Base-by-base conservation (phyloP, 2,797 vertebrate genomes). In the Periophthalmus magnuspinnatus region DNA sequence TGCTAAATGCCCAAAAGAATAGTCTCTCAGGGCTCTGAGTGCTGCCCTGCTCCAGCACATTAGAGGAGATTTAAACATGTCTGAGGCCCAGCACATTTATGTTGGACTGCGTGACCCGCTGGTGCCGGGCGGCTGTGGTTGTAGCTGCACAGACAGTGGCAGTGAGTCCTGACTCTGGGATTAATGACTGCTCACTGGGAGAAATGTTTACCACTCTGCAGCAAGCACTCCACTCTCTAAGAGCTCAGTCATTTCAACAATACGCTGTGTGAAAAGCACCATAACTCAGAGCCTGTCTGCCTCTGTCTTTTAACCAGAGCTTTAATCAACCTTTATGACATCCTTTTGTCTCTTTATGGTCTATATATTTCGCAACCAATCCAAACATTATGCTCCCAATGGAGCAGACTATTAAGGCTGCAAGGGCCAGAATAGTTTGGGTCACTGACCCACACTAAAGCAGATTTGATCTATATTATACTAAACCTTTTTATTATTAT, bases 311-410 rank as follows among this genome's bases (percentile, higher is more conserved):
- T 94, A 94, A 94, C 89, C 90, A 82, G 85, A 88, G 88, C 90
- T 93, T 94, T 94, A 94, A 94, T 93, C 93, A 94, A 93, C 89
- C 85, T 94, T 94, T 94, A 94, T 94, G 93, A 93, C 93, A 92
- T 91, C 89, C 93, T 89, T 93, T 93, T 94, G 91, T 94, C 91
- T 92, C 90, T 94, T 94, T 94, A 94, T 93, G 91, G 94, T 90
- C 92, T 87, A 94, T 94, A 94, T 94, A 94, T 94, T 93, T 93
- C 85, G 87, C 81, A 84, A 91, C 87, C 87, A 84, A 93, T 93
- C 92, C 90, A 93, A 93, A 93, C 87, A 93, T 92, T 91, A 92
- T 91, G 89, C 88, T 90, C 90, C 87, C 79, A 79, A 88, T 89
- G 91, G 87, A 93, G 84, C 74, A 81, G 89, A 90, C 89, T 92